Base-by-base conservation (phyloP, 2,888 invertebrate species). In the Linnaemya tessellans region DNA sequence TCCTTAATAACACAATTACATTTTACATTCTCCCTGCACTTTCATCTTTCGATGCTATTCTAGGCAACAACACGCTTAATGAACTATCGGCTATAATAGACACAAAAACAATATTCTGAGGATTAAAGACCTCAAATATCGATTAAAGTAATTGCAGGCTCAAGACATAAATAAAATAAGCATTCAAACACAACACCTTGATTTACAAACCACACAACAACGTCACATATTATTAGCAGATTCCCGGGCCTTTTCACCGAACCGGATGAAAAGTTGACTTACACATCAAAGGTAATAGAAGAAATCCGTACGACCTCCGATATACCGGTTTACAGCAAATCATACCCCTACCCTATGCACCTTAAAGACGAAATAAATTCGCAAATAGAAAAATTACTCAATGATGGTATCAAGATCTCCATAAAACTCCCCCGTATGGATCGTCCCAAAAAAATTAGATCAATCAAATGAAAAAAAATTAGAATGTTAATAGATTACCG, bases 401-500 rank as follows among this genome's bases (percentile, higher is more conserved):
- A 10, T 11, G 22, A 54, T n/a, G 30, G 30, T 30, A 30, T 30
- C 73, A 60, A 25, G 35, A 35, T 60, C 60, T 4, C 73, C 60
- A 58, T 73, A 73, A 35, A 73, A 73, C n/a, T 60, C 60, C 11
- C 73, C 73, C 5, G 35, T 73, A 13, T 73, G 73, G 62, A 46
- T 73, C 46, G 73, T 73, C 11, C 46, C 41, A 15, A 73, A 73
- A 49, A 62, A 73, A 60, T 4, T 25, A 25, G 74, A 64, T 41
- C 20, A 51, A 25, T 75, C 74, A 10, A 41, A 18, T 25, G 54
- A 73, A 64, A 75, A 60, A 22, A 75, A 64, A 41, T 75, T 54
- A 38, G 74, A 20, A 75, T 64, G 74, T 64, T 75, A 13, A 75
- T 62, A 3, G 64, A 75, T 25, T 75, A 75, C 22, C 43, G 74